phyloP scores from a whole-genome alignment of 2,888 invertebrate species.

The Busseola fusca region DNA sequence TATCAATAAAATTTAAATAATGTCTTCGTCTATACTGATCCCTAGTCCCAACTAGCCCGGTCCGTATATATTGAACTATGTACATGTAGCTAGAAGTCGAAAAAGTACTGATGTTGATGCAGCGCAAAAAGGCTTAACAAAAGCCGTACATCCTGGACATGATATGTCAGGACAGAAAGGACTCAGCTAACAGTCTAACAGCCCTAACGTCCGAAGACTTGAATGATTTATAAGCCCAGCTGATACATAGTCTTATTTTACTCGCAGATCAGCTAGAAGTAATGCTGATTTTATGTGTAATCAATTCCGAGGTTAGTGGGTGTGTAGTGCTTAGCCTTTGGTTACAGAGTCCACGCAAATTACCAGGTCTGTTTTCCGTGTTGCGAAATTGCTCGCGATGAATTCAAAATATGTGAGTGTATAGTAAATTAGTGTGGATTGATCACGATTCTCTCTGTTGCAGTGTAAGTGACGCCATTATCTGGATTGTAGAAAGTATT shows the following conservation, averaged over 20 bases:
- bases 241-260: constrained; percentile 42
- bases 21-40: neutral
- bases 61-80: neutral
- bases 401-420: constrained; percentile 55
- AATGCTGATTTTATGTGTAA: constrained; percentile 62
- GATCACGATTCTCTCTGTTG: constrained; percentile 29
- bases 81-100: neutral
- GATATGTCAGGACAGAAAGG: neutral
- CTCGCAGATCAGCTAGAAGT: constrained; percentile 47
- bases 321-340: constrained; percentile 56
- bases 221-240: constrained; percentile 44
- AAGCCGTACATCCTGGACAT: neutral
- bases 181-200: neutral
- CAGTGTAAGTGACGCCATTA: constrained; percentile 29
- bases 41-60: neutral
- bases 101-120: neutral
- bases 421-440: constrained; percentile 26
- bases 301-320: constrained; percentile 60
- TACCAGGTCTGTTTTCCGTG: constrained; percentile 51
- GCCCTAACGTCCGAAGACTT: constrained; percentile 16
- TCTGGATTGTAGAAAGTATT: constrained; percentile 18
- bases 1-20: neutral
- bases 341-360: constrained; percentile 58
- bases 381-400: constrained; percentile 49
- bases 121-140: neutral